Base-by-base conservation (phyloP, 1,140 invertebrate genomes). In the Ceratosolen solmsi region DNA sequence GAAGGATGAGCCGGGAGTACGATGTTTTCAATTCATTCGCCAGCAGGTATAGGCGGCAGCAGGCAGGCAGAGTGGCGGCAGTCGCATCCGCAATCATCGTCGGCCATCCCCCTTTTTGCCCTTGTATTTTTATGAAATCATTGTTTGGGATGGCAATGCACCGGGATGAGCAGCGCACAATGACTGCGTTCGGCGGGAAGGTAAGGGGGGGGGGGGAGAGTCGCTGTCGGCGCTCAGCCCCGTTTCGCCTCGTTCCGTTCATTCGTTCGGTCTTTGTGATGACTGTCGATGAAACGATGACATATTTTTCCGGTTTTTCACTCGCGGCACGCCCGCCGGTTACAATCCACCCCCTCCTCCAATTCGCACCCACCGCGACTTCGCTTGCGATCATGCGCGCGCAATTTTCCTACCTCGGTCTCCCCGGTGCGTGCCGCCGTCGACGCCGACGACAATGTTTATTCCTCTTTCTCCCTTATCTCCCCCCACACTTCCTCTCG, bases 231-330 rank as follows among this genome's bases (percentile, higher is more conserved):
- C 36, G 36, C 17, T 46, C 58, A 8, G 74, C 58, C 38, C 30
- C 51, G 60, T 54, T 60, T 27, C 72, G 63, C 58, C 60, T 83
- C 73, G 83, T 63, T 82, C 82, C 79, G 84, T 79, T 85, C 82
- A 84, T 86, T 87, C 80, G 87, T 86, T 89, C 86, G 86, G 86
- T 86, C 89, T 90, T 90, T 89, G 89, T 89, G 88, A 91, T 90
- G 90, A 90, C 90, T 92, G 88, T 91, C 90, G 90, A 92, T 92
- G 90, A 91, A 92, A 89, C 89, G 90, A 92, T 92, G 90, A 91
- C 90, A 91, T 90, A 91, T 91, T 92, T 91, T 92, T 92, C 89
- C 89, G 90, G 89, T 85, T 87, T 90, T 90, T 89, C 88, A 88
- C 89, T 87, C 85, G 86, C 88, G 88, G 87, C 84, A 82, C 86